Conservation (phyloP, 1,140 invertebrate species). For the Antheraea mylitta region DNA sequence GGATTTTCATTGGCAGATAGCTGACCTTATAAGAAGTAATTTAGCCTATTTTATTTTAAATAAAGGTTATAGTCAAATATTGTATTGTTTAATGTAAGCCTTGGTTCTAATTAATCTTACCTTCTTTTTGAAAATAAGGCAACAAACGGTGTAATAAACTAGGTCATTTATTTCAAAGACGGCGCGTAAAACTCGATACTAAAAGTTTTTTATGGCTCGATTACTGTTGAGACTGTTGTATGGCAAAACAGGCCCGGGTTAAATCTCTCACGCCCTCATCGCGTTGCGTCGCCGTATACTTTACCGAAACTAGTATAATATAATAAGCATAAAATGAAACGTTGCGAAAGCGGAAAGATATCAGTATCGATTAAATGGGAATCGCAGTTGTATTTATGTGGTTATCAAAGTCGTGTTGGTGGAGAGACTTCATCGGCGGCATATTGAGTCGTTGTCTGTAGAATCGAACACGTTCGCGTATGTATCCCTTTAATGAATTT, state of each 20-base stretch:
- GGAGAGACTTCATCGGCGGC: no score
- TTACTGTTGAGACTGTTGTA: constrained; percentile 34
- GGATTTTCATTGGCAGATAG: no score
- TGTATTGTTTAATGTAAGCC: constrained; percentile 2
- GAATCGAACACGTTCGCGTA: no score
- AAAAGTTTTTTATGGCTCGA: constrained; percentile 61
- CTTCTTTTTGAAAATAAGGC: constrained; percentile 41
- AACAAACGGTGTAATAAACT: constrained; percentile 39
- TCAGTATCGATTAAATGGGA: not conserved
- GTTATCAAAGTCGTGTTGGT: not conserved
- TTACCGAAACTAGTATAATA: not conserved
- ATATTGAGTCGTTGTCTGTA: no score
- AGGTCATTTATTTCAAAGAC: constrained; percentile 50
- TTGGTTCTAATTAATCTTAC: constrained; percentile 22
- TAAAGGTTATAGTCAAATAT: no score
- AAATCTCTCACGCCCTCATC: not conserved
- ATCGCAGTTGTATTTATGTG: not conserved
- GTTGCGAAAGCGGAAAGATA: not conserved
- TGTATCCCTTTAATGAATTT: no score
- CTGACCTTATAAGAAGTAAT: no score
- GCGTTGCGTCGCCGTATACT: not conserved
- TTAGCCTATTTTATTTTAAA: no score
- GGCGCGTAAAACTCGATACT: constrained; percentile 56
- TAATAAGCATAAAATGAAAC: not conserved
- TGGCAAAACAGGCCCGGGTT: constrained; percentile 8